These are phyloP conservation scores for Drosophila mulleri DNA, from an alignment of 2,888 invertebrate species.

Conservation along the genomic window DNA sequence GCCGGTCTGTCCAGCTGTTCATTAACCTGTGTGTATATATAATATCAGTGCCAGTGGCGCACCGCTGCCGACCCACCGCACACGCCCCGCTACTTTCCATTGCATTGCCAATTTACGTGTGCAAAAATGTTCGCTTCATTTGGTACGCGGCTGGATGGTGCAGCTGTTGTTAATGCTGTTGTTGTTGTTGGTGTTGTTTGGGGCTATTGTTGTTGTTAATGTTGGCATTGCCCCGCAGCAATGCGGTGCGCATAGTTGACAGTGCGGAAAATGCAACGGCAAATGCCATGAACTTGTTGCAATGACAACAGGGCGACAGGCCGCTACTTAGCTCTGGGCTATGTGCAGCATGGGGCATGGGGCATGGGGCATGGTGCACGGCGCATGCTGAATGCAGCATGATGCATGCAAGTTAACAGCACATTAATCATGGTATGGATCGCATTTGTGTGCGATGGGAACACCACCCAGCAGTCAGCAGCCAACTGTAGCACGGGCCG, in stretches of 20 bases:
- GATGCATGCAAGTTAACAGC: slow-evolving; percentile 61
- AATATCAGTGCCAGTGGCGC: slow-evolving; percentile 54
- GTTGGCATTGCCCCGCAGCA: slow-evolving; percentile 47
- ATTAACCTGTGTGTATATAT: slow-evolving; percentile 47
- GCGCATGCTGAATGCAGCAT: slow-evolving; percentile 41
- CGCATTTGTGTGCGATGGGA: slow-evolving; percentile 30
- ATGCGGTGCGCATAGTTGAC: slow-evolving; percentile 56
- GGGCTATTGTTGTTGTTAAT: slow-evolving; percentile 21
- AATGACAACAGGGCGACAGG: slow-evolving; percentile 62
- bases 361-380: slow-evolving; percentile 13
- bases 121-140: slow-evolving; percentile 73
- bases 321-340: slow-evolving; percentile 59
- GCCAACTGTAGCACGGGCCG: slow-evolving; percentile 29
- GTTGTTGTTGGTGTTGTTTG: slow-evolving; percentile 32
- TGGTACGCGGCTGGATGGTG: slow-evolving; percentile 56
- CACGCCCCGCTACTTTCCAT: too few species aligned
- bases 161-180: slow-evolving; percentile 54
- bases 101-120: slow-evolving; percentile 32
- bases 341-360: slow-evolving; percentile 20
- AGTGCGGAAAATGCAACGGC: slow-evolving; percentile 63
- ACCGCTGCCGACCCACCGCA: background rate
- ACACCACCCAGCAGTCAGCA: background rate
- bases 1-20: slow-evolving; percentile 45
- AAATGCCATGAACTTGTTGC: slow-evolving; percentile 73
- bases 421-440: slow-evolving; percentile 73